phyloP scores from a whole-genome alignment of 1,140 invertebrate genomes.

The Ectropis grisescens region DNA sequence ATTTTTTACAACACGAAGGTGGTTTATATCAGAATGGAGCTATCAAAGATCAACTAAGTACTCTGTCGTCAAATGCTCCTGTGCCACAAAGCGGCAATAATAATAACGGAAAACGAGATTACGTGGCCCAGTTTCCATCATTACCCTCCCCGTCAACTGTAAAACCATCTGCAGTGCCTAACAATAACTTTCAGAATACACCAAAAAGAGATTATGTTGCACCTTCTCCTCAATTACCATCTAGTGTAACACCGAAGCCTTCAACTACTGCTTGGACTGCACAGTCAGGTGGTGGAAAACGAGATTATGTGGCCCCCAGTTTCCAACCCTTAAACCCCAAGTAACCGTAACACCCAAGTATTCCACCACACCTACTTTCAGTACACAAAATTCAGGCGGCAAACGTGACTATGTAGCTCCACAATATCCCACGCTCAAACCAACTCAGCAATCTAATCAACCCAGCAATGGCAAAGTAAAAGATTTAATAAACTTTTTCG shows the following conservation, averaged over 20 bases:
- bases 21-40: too few species aligned
- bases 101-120: slow-evolving; percentile 14
- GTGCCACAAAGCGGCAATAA: not conserved
- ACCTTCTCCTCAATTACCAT: slow-evolving; percentile 8
- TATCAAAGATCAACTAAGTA: too few species aligned
- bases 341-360: not conserved
- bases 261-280: not conserved
- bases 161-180: slow-evolving; percentile 2
- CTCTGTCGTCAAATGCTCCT: not conserved
- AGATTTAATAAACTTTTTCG: slow-evolving; percentile 53
- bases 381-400: slow-evolving; percentile 1
- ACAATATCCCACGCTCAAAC: slow-evolving; percentile 17
- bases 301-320: too few species aligned
- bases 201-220: slow-evolving; percentile 41
- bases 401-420: slow-evolving; percentile 21
- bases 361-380: too few species aligned
- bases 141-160: not conserved
- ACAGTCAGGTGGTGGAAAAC: too few species aligned
- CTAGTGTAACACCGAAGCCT: not conserved
- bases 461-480: slow-evolving; percentile 39
- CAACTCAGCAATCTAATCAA: slow-evolving; percentile 15
- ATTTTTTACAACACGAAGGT: slow-evolving; percentile 52
- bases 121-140: slow-evolving; percentile 17
- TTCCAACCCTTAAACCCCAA: too few species aligned
- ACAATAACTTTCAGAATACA: slow-evolving; percentile 16